Base-by-base conservation (phyloP, 2,797 vertebrate genomes). In the Dicrostonyx torquatus region DNA sequence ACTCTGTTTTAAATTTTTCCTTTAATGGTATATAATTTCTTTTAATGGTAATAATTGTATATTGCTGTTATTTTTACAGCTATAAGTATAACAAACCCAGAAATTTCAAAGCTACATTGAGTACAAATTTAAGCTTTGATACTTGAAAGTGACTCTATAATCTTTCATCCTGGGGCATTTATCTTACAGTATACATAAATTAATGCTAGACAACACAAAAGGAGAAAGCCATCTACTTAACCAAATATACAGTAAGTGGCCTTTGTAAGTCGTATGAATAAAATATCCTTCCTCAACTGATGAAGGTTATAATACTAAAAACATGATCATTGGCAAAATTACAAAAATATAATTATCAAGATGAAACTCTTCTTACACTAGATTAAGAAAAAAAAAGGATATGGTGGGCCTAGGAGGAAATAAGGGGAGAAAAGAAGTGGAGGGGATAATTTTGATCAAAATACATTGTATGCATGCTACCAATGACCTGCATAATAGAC, bases 31-130 rank as follows among this genome's bases (percentile, higher is more conserved):
- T 76, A 43, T 37, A 58, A 79, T 62, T 97, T 93, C 75, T 79
- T 53, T 43, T 26, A 43, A 73, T 26, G 11, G 5, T 26, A 43
- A 26, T 73, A 73, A 73, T 84, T 20, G 24, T 48, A 87, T 87
- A 83, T 87, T n/a, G 89, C 70, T 82, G 60, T 96, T 40, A 92
- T 12, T 60, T 93, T 96, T 8, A 84, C n/a, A 64, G 78, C 53
- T 64, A 82, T 83, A 93, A 89, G 70, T 60, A 43, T 89, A 91
- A 48, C 82, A 87, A 91, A 37, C 22, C 62, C 31, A 91, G 55
- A 43, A 95, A 95, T 62, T 94, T 22, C 82, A 48, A 91, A 64
- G 53, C 84, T 94, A 45, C 86, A 26, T 82, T 95, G 10, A 86
- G 78, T 45, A 93, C 5, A 73, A 29, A 89, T 8, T 91, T 95